phyloP scores from a whole-genome alignment of 2,113 vertebrate genomes.

The Podarcis raffonei region DNA sequence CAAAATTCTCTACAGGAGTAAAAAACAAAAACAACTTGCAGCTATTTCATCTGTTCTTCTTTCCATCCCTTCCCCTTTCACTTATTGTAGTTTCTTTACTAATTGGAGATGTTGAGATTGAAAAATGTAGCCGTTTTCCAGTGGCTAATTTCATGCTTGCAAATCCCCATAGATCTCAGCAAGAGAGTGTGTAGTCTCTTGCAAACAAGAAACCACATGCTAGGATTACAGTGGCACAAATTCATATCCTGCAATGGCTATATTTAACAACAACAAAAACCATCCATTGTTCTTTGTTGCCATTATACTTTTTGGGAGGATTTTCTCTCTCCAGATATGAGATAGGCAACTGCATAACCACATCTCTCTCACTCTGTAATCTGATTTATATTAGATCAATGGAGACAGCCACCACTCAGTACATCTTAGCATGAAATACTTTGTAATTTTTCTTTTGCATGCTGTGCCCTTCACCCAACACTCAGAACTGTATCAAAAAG shows the following conservation, averaged over 20 bases:
- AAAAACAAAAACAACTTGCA: neutral
- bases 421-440: neutral
- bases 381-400: constrained; percentile 13
- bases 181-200: neutral
- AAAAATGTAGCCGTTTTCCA: constrained; percentile 32
- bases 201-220: constrained; percentile 22
- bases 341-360: neutral
- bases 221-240: constrained; percentile 2
- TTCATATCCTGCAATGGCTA: neutral
- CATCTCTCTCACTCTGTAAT: neutral
- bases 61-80: neutral
- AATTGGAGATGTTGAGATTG: constrained; percentile 24
- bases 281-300: constrained; percentile 16
- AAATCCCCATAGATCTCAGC: constrained; percentile 23
- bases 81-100: neutral
- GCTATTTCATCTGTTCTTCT: neutral
- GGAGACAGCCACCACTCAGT: neutral
- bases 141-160: constrained; percentile 17
- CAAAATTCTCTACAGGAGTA: neutral
- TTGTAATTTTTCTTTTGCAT: neutral
- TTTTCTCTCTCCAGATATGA: neutral
- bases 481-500: constrained; percentile 22
- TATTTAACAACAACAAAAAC: constrained; percentile 9
- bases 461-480: neutral
- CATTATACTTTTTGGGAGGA: neutral